Conservation (phyloP, 1,140 invertebrate species). For the Epicauta chinensis region DNA sequence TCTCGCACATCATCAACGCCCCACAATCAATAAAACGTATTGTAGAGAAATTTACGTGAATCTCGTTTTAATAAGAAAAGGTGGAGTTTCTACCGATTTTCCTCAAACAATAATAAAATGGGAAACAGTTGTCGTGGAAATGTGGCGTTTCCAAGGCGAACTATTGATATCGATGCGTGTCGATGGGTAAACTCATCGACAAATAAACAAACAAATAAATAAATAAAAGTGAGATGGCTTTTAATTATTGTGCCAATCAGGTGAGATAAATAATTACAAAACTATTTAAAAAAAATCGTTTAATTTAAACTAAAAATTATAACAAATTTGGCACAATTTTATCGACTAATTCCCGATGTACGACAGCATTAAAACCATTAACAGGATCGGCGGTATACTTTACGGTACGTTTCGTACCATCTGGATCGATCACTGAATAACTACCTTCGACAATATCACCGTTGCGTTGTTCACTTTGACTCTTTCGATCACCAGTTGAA, state of each 20-base stretch:
- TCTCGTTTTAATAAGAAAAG: not conserved
- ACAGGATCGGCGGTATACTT: conserved; percentile 57
- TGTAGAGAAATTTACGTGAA: conserved; percentile 12
- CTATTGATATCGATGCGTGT: conserved; percentile 11
- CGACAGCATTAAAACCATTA: conserved; percentile 57
- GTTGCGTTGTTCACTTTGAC: conserved; percentile 49
- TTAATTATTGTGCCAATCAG: conserved; percentile 25
- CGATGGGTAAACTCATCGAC: conserved; percentile 7
- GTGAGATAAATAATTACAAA: too few relatives aligned
- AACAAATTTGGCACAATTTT: too few relatives aligned
- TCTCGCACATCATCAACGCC: conserved; percentile 6
- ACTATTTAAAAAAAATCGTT: too few relatives aligned
- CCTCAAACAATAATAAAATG: not conserved
- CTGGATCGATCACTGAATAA: conserved; percentile 60
- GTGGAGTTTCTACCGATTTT: conserved; percentile 11
- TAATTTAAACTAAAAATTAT: too few relatives aligned
- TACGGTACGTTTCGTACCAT: conserved; percentile 55
- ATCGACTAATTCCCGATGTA: conserved; percentile 45
- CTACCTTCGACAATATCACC: conserved; percentile 60
- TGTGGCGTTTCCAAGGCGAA: conserved; percentile 9
- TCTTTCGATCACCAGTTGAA: conserved; percentile 51
- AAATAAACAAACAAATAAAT: too few relatives aligned
- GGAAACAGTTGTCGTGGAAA: conserved; percentile 5
- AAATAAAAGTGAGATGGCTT: conserved; percentile 13
- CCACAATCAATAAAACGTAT: conserved; percentile 14